Evolutionary conservation across 2,797 vertebrate genomes (phyloP), one percentile per base, ranked within the genome.

Genomic region (Ptychadena robeensis): DNA sequence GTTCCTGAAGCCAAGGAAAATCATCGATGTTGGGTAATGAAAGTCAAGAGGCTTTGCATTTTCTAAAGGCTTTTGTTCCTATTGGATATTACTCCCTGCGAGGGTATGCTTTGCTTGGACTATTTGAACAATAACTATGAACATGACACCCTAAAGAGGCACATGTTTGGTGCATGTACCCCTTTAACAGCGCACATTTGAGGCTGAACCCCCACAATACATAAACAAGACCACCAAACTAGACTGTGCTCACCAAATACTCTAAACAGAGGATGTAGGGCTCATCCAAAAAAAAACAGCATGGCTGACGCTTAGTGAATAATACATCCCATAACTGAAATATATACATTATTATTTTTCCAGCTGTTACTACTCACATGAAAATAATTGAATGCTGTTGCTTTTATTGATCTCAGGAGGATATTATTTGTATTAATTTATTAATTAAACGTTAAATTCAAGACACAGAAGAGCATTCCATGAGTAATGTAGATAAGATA

Each of bases 391-490:
- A 53, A 53, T 53, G 44, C 15, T 53, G 44, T 53, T 53, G 44
- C 18, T 53, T 53, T 18, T 53, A 53, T 53, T 53, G 44, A 53
- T 53, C 44, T n/a, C 44, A 53, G 0, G 18, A 22, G 44, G 15
- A 11, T 53, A 53, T 53, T 18, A 53, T 15, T 22, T 53, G 18
- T 53, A 53, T 53, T 53, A 53, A 53, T 53, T 53, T 53, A 53
- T 22, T 22, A 53, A 6, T 53, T 53, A 53, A 22, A 53, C 44
- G 10, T 37, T 74, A n/a, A 74, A 74, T 59, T 61, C 32, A 37
- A 61, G 25, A 37, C 31, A 74, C n/a, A 59, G 48, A 61, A 73
- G 59, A 73, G 48, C 35, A 6, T 61, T 53, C 53, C 25, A 22
- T 48, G 22, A 27, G 53, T 74, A 35, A 53, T 53, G 44, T 53